Percentiles rank a stretch among this genome's conserved stretches.
phyloP scores from a whole-genome alignment of 2,888 invertebrate species.

The Saturnia pavonia region DNA sequence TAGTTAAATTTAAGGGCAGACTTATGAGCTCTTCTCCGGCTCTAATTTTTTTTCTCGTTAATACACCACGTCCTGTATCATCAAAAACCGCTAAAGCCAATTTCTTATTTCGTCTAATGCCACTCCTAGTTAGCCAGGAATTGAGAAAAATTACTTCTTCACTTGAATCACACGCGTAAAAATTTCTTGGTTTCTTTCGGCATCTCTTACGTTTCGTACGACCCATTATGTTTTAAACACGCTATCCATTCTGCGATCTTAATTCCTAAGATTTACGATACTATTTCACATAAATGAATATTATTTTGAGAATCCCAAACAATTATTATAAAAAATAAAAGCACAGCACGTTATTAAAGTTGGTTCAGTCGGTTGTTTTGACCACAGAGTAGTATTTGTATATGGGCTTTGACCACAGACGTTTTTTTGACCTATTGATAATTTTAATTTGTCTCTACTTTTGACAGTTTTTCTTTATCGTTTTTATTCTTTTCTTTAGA shows the following conservation, averaged over 20 bases:
- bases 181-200: conserved; percentile 53
- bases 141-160: conserved; percentile 72
- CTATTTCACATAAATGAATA: background rate
- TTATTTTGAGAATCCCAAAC: background rate
- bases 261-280: background rate
- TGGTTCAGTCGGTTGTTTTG: background rate
- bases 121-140: conserved; percentile 77
- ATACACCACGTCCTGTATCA: conserved; percentile 88
- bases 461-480: no score
- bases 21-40: conserved; percentile 83
- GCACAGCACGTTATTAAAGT: background rate
- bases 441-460: no score
- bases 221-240: conserved; percentile 62
- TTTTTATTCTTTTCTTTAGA: no score
- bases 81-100: conserved; percentile 82
- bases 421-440: no score
- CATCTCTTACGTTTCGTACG: conserved; percentile 72
- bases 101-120: conserved; percentile 81
- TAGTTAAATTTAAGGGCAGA: conserved; percentile 82
- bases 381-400: no score
- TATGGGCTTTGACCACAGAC: no score
- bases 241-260: background rate
- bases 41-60: conserved; percentile 80
- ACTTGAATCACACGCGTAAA: conserved; percentile 57
- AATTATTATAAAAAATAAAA: background rate